Evolutionary conservation across 1,140 invertebrate genomes (phyloP), one percentile per base, ranked within the genome.

Genomic region (Sesamia nonagrioides): DNA sequence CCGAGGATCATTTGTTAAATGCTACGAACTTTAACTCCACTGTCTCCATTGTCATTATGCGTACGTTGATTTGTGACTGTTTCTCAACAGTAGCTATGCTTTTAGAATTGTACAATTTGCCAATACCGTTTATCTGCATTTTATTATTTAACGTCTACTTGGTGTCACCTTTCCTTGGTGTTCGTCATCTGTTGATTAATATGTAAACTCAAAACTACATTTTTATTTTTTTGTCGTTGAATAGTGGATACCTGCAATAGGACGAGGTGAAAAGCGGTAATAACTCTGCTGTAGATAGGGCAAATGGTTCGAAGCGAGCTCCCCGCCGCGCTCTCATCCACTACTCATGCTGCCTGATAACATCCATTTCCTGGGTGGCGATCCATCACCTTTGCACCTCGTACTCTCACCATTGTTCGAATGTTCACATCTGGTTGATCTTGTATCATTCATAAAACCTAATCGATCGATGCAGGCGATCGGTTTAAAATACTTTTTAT

Each of bases 361-460:
- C 85, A 84, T 85, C 84, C 86, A 81, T 85, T 86, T 82, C 84
- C 86, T 86, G 88, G 87, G 87, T 91, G 90, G 90, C 75, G 61
- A 72, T 86, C 45, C 68, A 81, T 82, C 80, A 78, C 60, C 77
- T 61, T 54, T 78, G 81, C 83, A 83, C 77, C 78, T 83, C 78
- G 81, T 78, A 88, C 85, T 84, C 79, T 88, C 85, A 84, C 88
- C 84, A 91, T 91, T 92, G 90, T 92, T 85, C 82, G 79, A 77
- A 63, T 75, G 40, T 63, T 27, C 48, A 58, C 81, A 83, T 75
- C 86, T 86, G 86, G 86, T 82, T 82, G 78, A 82, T 84, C 83
- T 81, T 45, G 60, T 76, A 82, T 84, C 79, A 83, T 86, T 86
- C 82, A 84, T 73, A 81, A 80, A 85, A 78, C 75, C 13, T 74